Evolutionary conservation across 2,888 invertebrate genomes (phyloP).

Genomic region (Gari tellinella): DNA sequence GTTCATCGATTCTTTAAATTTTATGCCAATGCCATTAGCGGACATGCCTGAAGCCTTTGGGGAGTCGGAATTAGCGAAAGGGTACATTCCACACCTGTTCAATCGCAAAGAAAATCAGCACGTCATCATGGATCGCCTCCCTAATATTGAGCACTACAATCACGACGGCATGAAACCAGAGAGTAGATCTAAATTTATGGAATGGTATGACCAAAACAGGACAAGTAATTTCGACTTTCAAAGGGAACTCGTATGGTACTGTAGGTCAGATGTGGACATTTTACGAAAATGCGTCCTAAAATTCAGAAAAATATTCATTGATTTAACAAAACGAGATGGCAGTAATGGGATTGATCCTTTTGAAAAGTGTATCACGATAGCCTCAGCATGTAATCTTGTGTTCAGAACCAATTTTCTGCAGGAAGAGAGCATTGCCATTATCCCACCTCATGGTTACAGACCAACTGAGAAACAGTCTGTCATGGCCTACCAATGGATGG

Average conservation of each 20-base stretch:
- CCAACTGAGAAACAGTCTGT: constrained; percentile 51
- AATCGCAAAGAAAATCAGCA: constrained; percentile 48
- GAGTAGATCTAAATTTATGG: constrained; percentile 26
- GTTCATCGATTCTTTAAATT: constrained; percentile 51
- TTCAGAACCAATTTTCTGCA: constrained; percentile 29
- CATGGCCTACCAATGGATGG: constrained; percentile 38
- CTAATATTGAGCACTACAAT: constrained; percentile 46
- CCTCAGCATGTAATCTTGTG: constrained; percentile 41
- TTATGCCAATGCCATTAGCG: constrained; percentile 50
- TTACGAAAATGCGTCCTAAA: constrained; percentile 32
- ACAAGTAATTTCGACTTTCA: constrained; percentile 22
- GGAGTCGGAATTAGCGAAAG: constrained; percentile 41
- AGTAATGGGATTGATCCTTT: constrained; percentile 39
- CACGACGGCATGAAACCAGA: constrained; percentile 54
- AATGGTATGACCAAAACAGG: constrained; percentile 33
- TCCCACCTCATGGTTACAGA: constrained; percentile 46
- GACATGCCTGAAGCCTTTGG: constrained; percentile 49
- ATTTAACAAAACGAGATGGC: constrained; percentile 11
- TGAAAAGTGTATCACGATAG: constrained; percentile 40
- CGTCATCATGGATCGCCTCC: constrained; percentile 27
- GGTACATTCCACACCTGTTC: constrained; percentile 54
- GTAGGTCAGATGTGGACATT: constrained; percentile 43
- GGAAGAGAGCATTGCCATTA: constrained; percentile 36
- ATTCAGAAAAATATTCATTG: constrained; percentile 25
- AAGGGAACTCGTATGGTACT: constrained; percentile 29